Base-by-base conservation (phyloP, 2,113 vertebrate species). In the Aspiorhynchus laticeps region DNA sequence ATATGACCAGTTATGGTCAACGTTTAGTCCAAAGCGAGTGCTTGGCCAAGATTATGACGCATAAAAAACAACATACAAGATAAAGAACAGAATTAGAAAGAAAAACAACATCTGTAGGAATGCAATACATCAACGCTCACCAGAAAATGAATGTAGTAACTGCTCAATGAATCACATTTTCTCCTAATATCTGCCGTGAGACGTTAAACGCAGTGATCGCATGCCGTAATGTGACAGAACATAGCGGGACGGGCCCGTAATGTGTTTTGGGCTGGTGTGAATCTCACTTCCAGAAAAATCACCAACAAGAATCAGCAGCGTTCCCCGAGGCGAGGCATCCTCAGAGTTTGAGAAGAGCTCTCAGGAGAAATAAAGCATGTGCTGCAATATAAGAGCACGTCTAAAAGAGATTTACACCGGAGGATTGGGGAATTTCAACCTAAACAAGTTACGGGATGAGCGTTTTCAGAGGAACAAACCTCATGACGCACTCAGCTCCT, bases 1-100 rank as follows among this genome's bases (percentile, higher is more conserved):
- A 67, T 86, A 59, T 90, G 87, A 69, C 76, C 87, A 59, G 53
- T 77, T 87, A 88, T 81, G 65, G 85, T 75, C 43, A 80, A 63
- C 56, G 79, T 78, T 85, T 83, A 51, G 71, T n/a, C 36, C 38
- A 14, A 74, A 74, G 0, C 11, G 21, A 74, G 10, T 1, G 21
- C 71, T 21, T 0, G 33, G 33, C 67, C 67, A 71, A 59, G 53
- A 59, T 59, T 59, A 65, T 65, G 61, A 65, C n/a, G n/a, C 61
- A 65, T 26, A 65, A 28, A 65, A 14, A 75, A 26, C 71, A n/a
- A n/a, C 71, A 41, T 24, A 5, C 19, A 2, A 74, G 71, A n/a
- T 43, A 21, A 69, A 71, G 31, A 31, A 36, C 67, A 21, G 67
- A 71, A 71, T 71, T 71, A 36, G 69, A 24, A 24, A 38, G 69